Percentiles rank a stretch among this genome's conserved stretches.
Evolutionary conservation across 2,888 invertebrate species (phyloP).

Genomic region (Nasonia oneida): DNA sequence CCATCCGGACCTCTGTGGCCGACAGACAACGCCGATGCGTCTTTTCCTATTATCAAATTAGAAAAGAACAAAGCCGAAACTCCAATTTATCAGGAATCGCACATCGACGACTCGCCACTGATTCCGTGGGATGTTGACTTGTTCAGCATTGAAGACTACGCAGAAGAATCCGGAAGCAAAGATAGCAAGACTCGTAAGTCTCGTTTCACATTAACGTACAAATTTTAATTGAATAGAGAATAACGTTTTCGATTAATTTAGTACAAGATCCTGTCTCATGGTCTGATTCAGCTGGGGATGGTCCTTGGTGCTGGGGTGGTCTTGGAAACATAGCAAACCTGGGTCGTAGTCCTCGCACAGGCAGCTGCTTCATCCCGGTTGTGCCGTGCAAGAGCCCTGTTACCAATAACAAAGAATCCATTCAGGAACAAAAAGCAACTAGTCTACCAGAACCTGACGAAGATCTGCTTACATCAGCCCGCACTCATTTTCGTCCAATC

Average conservation of each 20-base stretch:
- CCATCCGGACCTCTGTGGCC: conserved; percentile 77
- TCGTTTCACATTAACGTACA: background rate
- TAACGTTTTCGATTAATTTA: conserved; percentile 50
- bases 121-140: conserved; percentile 77
- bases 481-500: conserved; percentile 92
- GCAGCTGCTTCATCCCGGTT: conserved; percentile 84
- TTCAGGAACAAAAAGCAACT: conserved; percentile 34
- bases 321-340: conserved; percentile 81
- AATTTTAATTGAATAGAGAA: background rate
- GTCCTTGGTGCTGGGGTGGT: conserved; percentile 77
- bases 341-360: conserved; percentile 82
- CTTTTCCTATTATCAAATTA: conserved; percentile 71
- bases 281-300: conserved; percentile 75
- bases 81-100: conserved; percentile 69
- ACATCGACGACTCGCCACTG: conserved; percentile 74
- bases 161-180: conserved; percentile 71
- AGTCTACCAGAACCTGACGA: conserved; percentile 80
- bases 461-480: conserved; percentile 87
- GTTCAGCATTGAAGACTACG: conserved; percentile 74
- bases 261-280: conserved; percentile 74
- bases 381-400: conserved; percentile 77
- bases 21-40: conserved; percentile 70
- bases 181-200: conserved; percentile 72
- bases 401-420: conserved; percentile 67
- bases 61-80: conserved; percentile 70